Evolutionary conservation across 1,140 invertebrate species (phyloP), one percentile per base, ranked within the genome.

Genomic region (Rhagoletis pomonella): DNA sequence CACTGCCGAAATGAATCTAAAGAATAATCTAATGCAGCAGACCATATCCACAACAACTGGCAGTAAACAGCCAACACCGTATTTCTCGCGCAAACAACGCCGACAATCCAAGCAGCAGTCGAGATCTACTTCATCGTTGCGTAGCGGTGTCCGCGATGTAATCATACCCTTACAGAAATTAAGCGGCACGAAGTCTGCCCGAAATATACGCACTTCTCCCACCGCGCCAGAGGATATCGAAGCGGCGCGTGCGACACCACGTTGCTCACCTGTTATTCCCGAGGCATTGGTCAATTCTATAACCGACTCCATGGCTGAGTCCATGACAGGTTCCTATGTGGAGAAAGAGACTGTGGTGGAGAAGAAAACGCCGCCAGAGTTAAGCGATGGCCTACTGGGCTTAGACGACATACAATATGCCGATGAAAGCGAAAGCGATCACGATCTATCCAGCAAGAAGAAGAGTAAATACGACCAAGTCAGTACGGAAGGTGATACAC

Each of bases 341-440:
- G 94, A 94, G 62, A 94, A 94, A 89, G 94, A 94, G 88, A 94
- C 94, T 1, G 91, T 92, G 65, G 91, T 94, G 44, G 94, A 94
- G 73, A 94, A 94, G 87, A 92, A 92, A 0, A 91, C 93, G 0
- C 92, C 92, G 0, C 91, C 93, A 1, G 90, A 88, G 39, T 90
- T 90, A 88, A 85, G 92, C 62, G 89, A 92, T 55, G 91, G 93
- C 29, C 93, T 91, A 88, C 90, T 93, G 17, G 90, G 90, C 50
- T 89, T 94, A 62, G 93, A 94, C 64, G 94, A 94, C 77, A 94
- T 94, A 14, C 93, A 94, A 87, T 94, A 93, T 89, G 94, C 93
- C n/a, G 94, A 94, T 88, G 94, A 94, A 29, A 92, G 91, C 87
- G 91, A 91, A 86, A 92, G 91, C 50, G 86, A 88, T 88, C 59